These are phyloP conservation scores for Caiman crocodilus DNA, from an alignment of 2,797 vertebrate species.

Conservation along the genomic window DNA sequence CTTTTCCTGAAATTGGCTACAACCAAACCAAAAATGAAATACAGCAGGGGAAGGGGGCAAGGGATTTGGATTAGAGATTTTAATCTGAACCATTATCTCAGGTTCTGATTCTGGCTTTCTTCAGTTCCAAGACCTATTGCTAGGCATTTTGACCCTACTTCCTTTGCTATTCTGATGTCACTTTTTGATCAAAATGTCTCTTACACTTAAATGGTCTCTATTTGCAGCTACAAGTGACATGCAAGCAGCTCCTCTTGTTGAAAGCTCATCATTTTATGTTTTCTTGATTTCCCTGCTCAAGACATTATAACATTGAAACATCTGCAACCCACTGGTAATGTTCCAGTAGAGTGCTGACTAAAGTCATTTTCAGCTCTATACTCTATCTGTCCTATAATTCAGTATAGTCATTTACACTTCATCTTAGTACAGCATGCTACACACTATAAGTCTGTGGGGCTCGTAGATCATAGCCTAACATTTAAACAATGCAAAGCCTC, in stretches of 20 bases:
- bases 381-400: neutral
- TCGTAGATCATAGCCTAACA: too few species aligned
- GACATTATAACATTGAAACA: neutral
- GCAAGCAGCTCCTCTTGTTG: constrained; percentile 24
- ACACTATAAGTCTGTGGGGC: too few species aligned
- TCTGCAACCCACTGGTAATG: constrained; percentile 13
- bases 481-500: too few species aligned
- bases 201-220: constrained; percentile 30
- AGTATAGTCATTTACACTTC: neutral
- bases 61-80: neutral
- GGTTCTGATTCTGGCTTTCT: constrained; percentile 2
- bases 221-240: constrained; percentile 32
- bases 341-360: constrained; percentile 10
- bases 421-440: neutral
- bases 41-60: too few species aligned
- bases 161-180: constrained; percentile 39
- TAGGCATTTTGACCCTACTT: neutral
- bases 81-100: neutral
- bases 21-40: neutral
- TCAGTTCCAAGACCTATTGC: neutral
- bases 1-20: neutral
- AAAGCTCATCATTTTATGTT: constrained; percentile 43
- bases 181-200: neutral
- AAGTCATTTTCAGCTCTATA: constrained; percentile 38
- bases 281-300: constrained; percentile 23